Base-by-base conservation (phyloP, 92 coral and sea anemone genomes). In the Galaxea fascicularis region DNA sequence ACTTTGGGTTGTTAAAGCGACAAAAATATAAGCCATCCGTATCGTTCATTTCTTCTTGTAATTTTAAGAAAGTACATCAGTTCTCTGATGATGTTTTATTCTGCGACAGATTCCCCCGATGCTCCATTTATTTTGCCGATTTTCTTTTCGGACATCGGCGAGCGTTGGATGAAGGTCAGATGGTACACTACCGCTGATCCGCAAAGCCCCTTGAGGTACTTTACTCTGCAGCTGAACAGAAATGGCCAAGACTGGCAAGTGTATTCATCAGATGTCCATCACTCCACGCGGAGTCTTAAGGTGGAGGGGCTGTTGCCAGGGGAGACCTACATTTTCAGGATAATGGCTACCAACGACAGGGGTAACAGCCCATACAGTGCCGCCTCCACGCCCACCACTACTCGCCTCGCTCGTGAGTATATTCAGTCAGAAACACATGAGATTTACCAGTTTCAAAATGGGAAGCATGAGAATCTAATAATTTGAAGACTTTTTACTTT, bases 61-160 rank as follows among this genome's bases (percentile, higher is more conserved):
- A n/a, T 35, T 35, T 35, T 2, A 35, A 35, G 41, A 35, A 6
- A 35, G 41, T 2, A 35, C 2, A 6, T 35, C 6, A 35, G 41
- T 2, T 35, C 41, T 35, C 41, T 35, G 6, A 35, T 35, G 41
- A 58, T 60, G 66, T 18, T 39, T 79, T 15, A 10, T 71, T 82
- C 65, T 30, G 54, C 35, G 41, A 47, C 86, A 93, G 95, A 89
- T 29, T 91, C 93, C 21, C 97, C 99, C 57, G 95, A 95, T 60
- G 76, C 92, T 8, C 99, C 99, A 8, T 93, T 93, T 31, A 93
- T 97, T 71, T 80, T 92, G 20, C 99, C 99, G 18, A 93, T 97
- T 62, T 92, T 90, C 29, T 89, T 92, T 22, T 93, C 92, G 52
- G 84, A 90, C 72, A 82, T 97, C 58, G 86, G 90, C 24, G 89